Conservation (phyloP, 2,888 invertebrate genomes). For the Rhaphigaster nebulosa region DNA sequence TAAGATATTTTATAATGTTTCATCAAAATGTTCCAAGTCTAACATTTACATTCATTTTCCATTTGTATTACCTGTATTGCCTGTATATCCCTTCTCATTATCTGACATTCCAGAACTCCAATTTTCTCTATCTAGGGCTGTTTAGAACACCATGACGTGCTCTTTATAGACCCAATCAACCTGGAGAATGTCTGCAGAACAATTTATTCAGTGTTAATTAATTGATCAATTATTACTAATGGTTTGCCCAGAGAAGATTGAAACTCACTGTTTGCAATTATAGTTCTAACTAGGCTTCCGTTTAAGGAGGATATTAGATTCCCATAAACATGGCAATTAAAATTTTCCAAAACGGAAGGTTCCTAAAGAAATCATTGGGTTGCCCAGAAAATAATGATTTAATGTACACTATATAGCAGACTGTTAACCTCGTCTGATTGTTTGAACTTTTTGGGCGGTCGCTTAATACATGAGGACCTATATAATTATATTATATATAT, state of each 20-base stretch:
- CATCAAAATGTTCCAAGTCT: too few species aligned
- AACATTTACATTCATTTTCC: neutral
- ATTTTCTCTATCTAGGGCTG: neutral
- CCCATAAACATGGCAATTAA: neutral
- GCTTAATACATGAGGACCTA: too few species aligned
- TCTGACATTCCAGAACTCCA: neutral
- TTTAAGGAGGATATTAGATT: neutral
- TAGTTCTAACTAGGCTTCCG: neutral
- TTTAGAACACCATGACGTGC: neutral
- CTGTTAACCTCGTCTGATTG: too few species aligned
- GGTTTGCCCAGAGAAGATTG: neutral
- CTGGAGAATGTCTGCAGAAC: neutral
- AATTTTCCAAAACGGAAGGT: neutral
- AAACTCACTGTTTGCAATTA: neutral
- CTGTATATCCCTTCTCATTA: too few species aligned
- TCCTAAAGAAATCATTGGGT: too few species aligned
- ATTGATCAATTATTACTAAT: neutral
- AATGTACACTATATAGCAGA: too few species aligned
- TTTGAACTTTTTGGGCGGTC: too few species aligned
- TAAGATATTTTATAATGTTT: too few species aligned
- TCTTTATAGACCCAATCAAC: neutral
- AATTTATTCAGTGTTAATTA: neutral
- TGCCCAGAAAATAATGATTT: too few species aligned
- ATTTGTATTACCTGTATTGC: neutral
- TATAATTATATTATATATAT: too few species aligned